These are phyloP conservation scores for Condylostylus longicornis DNA, from an alignment of 1,140 invertebrate species.

Conservation along the genomic window DNA sequence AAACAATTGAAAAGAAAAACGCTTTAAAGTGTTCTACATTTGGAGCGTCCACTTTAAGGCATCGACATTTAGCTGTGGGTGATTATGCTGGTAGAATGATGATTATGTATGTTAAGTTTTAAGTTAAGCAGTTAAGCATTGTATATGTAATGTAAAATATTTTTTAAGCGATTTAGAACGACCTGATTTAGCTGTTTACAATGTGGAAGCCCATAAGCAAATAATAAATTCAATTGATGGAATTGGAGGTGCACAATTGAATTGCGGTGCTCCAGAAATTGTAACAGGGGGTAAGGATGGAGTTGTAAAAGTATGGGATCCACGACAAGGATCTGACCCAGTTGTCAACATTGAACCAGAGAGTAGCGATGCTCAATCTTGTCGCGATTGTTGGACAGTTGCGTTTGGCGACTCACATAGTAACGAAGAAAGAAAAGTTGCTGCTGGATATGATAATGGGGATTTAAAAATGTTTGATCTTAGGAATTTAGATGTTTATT, in stretches of 20 bases:
- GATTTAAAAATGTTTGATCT: slow-evolving; percentile 93
- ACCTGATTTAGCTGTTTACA: slow-evolving; percentile 53
- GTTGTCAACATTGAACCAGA: slow-evolving; percentile 76
- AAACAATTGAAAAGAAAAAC: slow-evolving; percentile 58
- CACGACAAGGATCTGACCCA: slow-evolving; percentile 71
- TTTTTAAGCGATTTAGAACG: slow-evolving; percentile 66
- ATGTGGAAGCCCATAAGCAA: slow-evolving; percentile 65
- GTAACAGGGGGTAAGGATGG: slow-evolving; percentile 88
- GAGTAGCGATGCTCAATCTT: slow-evolving; percentile 33
- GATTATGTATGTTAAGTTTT: slow-evolving; percentile 48
- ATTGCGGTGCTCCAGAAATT: slow-evolving; percentile 85
- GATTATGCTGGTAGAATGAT: slow-evolving; percentile 78
- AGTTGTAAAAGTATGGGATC: slow-evolving; percentile 89
- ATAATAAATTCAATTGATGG: slow-evolving; percentile 91
- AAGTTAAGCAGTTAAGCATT: background rate
- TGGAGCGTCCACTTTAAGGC: slow-evolving; percentile 63
- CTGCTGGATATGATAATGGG: slow-evolving; percentile 91
- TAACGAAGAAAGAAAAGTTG: slow-evolving; percentile 66
- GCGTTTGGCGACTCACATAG: slow-evolving; percentile 80
- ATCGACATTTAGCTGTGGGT: slow-evolving; percentile 73
- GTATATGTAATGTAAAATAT: background rate
- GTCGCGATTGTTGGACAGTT: slow-evolving; percentile 80
- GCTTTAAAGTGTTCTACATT: slow-evolving; percentile 90
- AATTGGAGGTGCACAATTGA: slow-evolving; percentile 65
- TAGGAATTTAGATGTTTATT: slow-evolving; percentile 63